Conservation (phyloP, 2,113 vertebrate genomes). For the Pangasianodon gigas region DNA sequence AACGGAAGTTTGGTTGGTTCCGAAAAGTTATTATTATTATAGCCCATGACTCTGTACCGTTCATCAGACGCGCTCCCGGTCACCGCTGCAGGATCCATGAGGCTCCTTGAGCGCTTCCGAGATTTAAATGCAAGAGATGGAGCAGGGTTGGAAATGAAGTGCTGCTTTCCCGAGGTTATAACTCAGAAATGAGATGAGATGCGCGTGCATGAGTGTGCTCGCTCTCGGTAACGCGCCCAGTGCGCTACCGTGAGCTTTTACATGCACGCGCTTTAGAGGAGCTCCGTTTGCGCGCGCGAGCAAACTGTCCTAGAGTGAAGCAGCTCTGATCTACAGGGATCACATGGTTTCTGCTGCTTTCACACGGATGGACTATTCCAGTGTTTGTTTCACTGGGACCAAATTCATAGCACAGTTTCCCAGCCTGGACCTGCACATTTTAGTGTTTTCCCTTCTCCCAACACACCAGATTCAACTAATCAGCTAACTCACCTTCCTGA, state of each 20-base stretch:
- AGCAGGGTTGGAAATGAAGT: not conserved
- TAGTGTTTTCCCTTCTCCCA: not conserved
- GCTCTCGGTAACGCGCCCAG: not conserved
- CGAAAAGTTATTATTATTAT: conserved; percentile 64
- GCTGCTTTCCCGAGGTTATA: not conserved
- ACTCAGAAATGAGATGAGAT: not conserved
- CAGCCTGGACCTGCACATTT: not conserved
- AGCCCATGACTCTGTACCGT: conserved; percentile 61
- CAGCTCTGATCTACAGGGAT: not conserved
- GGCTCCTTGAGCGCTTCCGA: not conserved
- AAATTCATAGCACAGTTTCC: not conserved
- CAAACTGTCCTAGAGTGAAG: not conserved
- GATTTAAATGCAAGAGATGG: not conserved
- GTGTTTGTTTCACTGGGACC: not conserved
- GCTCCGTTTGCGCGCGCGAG: not conserved
- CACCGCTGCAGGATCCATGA: conserved; percentile 75
- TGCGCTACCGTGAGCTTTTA: not conserved
- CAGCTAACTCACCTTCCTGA: not conserved
- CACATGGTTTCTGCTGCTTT: not conserved
- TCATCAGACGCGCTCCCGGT: conserved; percentile 62
- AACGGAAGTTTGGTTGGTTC: conserved; percentile 56
- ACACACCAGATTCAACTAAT: not conserved
- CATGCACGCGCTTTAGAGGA: conserved; percentile 13
- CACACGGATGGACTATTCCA: too few species aligned
- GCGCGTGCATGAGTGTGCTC: not conserved